Base-by-base conservation (phyloP, 2,888 invertebrate genomes). In the Drosophila tanythrix region DNA sequence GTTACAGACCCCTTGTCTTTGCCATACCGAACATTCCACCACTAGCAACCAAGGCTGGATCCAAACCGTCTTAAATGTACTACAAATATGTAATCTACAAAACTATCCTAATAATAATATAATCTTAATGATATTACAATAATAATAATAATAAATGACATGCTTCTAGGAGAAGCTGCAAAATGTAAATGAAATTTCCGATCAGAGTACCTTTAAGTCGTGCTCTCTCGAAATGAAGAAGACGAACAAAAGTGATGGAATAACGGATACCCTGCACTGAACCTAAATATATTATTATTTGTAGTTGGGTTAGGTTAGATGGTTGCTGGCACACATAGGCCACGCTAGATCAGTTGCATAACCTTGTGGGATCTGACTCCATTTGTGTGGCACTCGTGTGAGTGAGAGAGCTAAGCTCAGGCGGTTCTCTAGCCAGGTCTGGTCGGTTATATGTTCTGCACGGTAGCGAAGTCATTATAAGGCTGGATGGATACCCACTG, bases 1-100 rank as follows among this genome's bases (percentile, higher is more conserved):
- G 98, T 74, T 98, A 98, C 33, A 98, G 98, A 98, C 73, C 98
- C 56, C 97, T 97, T 89, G 96, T 98, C 18, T 96, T 98, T 57
- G 94, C 95, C 56, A 94, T 96, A 4, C n/a, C 40, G 4, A 1
- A 4, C n/a, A 38, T 18, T 10, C 0, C 0, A 40, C n/a, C n/a
- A n/a, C 10, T 2, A 40, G n/a, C n/a, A 40, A 3, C 3, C 8
- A 18, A 38, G 18, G 7, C 8, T 8, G 18, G 38, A n/a, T n/a
- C n/a, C n/a, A 40, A n/a, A n/a, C 38, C 18, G 3, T 3, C n/a
- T 38, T 40, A n/a, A n/a, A n/a, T n/a, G n/a, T n/a, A n/a, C n/a
- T n/a, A 10, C 4, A 40, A n/a, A n/a, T 10, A 40, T n/a, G n/a
- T 10, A 31, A 31, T 31, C 0, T 0, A 10, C 2, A 0, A 10